phyloP scores from a whole-genome alignment of 1,140 invertebrate genomes.

The Drosophila nasuta region DNA sequence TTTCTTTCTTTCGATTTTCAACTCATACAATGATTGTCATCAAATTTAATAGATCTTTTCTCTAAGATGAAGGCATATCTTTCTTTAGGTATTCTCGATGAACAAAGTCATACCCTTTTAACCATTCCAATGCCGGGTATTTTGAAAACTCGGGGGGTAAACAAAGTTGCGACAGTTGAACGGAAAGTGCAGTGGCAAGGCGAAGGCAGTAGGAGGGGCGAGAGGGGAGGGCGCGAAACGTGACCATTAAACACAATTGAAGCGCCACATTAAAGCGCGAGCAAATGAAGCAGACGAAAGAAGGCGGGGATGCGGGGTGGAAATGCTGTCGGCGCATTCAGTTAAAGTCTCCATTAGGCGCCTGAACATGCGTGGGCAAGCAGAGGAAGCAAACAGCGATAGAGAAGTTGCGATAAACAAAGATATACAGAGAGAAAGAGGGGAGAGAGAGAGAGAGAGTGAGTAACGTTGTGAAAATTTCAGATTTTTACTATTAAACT shows the following conservation, averaged over 20 bases:
- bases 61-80: no score
- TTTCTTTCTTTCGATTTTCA: no score
- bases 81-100: no score
- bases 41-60: no score
- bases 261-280: conserved; percentile 59
- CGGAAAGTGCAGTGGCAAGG: conserved; percentile 55
- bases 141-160: conserved; percentile 40
- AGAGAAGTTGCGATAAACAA: not conserved
- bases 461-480: conserved; percentile 26
- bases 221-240: conserved; percentile 26
- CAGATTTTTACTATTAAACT: conserved; percentile 30
- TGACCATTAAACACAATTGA: conserved; percentile 73
- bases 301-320: not conserved
- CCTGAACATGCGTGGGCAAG: conserved; percentile 41
- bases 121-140: not conserved
- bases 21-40: no score
- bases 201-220: not conserved
- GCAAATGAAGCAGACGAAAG: conserved; percentile 13
- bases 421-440: not conserved
- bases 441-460: not conserved
- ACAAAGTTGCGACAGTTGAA: conserved; percentile 70
- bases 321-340: conserved; percentile 35
- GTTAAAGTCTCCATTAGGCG: conserved; percentile 65
- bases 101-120: not conserved
- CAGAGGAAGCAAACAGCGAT: not conserved